A percentile compares a stretch with the other conserved stretches of the same genome.
Conservation (phyloP, 2,888 invertebrate genomes). For the Harpalus rufipes region DNA sequence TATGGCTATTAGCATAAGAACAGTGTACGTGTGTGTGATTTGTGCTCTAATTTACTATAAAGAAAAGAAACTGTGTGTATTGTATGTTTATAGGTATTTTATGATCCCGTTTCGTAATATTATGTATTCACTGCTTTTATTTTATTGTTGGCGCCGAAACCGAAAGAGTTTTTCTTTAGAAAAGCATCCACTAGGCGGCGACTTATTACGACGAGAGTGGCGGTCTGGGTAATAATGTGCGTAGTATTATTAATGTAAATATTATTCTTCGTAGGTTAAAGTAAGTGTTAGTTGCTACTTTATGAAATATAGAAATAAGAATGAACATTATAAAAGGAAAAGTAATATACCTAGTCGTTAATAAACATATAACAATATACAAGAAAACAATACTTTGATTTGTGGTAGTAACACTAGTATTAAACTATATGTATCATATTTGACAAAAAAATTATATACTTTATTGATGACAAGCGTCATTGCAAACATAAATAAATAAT, state of each 20-base stretch:
- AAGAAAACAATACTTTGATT: too few species aligned
- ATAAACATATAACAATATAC: background rate
- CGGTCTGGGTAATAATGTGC: background rate
- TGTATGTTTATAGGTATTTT: conserved; percentile 21
- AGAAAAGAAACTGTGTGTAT: conserved; percentile 63
- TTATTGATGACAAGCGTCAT: background rate
- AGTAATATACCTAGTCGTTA: background rate
- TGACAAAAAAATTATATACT: background rate
- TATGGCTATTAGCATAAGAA: conserved; percentile 61
- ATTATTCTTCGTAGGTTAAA: background rate
- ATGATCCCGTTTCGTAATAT: background rate
- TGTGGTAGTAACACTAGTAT: too few species aligned
- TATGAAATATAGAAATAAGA: background rate
- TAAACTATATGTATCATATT: background rate
- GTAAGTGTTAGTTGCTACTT: conserved; percentile 30
- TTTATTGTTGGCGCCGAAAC: conserved; percentile 7
- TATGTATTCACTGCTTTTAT: background rate
- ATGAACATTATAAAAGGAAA: background rate
- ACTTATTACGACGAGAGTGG: background rate
- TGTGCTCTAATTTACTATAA: conserved; percentile 58
- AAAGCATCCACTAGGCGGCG: conserved; percentile 45
- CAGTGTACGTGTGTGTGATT: conserved; percentile 56
- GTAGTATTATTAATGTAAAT: background rate
- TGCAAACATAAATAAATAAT: conserved; percentile 27
- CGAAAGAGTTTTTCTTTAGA: background rate